These are phyloP conservation scores for Paramormyrops kingsleyae DNA, from an alignment of 2,113 vertebrate genomes.

Conservation along the genomic window DNA sequence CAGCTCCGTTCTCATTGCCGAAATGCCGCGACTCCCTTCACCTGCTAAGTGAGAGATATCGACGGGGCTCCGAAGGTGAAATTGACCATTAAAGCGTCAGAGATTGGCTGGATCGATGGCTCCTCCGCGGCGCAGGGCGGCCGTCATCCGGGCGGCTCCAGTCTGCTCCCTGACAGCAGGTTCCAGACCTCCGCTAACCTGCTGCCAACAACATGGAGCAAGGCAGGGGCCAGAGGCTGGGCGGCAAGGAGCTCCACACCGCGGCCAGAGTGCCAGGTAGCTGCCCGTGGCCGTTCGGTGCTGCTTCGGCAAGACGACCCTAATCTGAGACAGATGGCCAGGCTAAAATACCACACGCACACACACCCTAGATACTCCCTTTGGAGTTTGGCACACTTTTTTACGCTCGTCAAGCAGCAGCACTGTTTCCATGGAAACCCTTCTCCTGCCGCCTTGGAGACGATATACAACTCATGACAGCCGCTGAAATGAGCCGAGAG, in stretches of 20 bases:
- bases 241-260: background rate
- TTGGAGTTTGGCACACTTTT: conserved; percentile 69
- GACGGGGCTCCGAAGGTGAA: conserved; percentile 10
- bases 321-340: conserved; percentile 66
- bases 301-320: conserved; percentile 36
- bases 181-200: conserved; percentile 8
- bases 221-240: background rate
- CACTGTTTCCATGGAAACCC: conserved; percentile 68
- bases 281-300: conserved; percentile 36
- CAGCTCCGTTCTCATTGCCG: background rate
- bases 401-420: conserved; percentile 59
- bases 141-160: background rate
- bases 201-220: background rate
- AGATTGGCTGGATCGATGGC: conserved; percentile 11
- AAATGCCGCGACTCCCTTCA: background rate
- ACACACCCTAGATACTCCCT: conserved; percentile 56
- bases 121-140: background rate
- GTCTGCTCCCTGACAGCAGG: background rate
- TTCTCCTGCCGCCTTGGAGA: conserved; percentile 64
- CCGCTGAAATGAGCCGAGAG: conserved; percentile 66
- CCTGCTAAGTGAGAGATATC: conserved; percentile 4
- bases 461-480: conserved; percentile 68
- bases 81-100: conserved; percentile 21
- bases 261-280: conserved; percentile 9
- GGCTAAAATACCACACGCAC: conserved; percentile 52